A percentile compares a stretch with the other conserved stretches of the same genome.
Evolutionary conservation across 2,888 invertebrate species (phyloP).

Genomic region (Harpalus rufipes): DNA sequence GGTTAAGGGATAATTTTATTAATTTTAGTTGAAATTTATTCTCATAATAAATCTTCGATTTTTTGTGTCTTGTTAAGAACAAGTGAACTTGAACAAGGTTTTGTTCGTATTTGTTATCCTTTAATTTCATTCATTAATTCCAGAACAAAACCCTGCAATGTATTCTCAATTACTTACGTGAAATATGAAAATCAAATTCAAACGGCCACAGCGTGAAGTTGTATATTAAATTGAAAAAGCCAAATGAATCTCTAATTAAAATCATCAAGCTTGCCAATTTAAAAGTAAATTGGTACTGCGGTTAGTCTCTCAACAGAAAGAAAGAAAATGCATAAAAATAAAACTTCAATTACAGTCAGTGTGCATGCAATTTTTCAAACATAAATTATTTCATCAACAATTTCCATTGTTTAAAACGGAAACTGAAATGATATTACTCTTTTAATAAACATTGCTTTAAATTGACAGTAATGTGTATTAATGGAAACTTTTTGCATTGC

Average conservation of each 20-base stretch:
- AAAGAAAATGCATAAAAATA: constrained; percentile 46
- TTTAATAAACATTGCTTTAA: constrained; percentile 13
- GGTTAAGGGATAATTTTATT: too few relatives aligned
- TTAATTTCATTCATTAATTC: constrained; percentile 39
- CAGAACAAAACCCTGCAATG: constrained; percentile 1
- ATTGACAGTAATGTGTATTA: constrained; percentile 4
- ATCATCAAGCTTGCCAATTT: constrained; percentile 54
- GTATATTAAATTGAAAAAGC: constrained; percentile 55
- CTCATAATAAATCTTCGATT: background rate
- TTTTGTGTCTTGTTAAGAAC: background rate
- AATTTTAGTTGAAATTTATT: too few relatives aligned
- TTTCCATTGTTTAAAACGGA: constrained; percentile 35
- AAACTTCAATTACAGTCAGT: constrained; percentile 30
- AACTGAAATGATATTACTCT: constrained; percentile 15
- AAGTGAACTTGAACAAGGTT: constrained; percentile 6
- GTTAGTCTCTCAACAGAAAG: constrained; percentile 15
- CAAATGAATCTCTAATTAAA: constrained; percentile 62
- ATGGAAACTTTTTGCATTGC: constrained; percentile 1
- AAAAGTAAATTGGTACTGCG: constrained; percentile 56
- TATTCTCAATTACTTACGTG: constrained; percentile 49
- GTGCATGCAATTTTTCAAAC: constrained; percentile 25
- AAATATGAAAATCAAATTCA: constrained; percentile 59
- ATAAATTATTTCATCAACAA: constrained; percentile 38
- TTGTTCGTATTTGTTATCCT: constrained; percentile 33
- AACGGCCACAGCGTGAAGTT: constrained; percentile 47